Conservation (phyloP, 2,113 vertebrate species). For the Podarcis muralis region DNA sequence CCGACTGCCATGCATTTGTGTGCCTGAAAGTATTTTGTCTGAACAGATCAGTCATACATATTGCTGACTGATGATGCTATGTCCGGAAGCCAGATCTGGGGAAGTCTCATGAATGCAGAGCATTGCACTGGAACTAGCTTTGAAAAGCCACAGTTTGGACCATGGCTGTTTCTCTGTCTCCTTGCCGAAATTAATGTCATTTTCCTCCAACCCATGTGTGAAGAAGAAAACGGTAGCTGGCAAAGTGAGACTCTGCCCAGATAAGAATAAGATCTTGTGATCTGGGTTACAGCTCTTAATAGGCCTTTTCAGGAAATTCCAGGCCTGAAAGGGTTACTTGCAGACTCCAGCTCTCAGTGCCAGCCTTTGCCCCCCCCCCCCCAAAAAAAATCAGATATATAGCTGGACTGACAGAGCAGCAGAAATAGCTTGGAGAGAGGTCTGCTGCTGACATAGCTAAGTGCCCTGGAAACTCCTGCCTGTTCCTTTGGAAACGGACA, state of each 20-base stretch:
- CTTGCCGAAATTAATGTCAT: background rate
- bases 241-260: background rate
- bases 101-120: background rate
- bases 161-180: background rate
- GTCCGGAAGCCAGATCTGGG: background rate
- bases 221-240: too few relatives aligned
- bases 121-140: background rate
- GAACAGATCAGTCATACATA: background rate
- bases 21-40: background rate
- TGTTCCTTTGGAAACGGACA: background rate
- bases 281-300: background rate
- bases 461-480: background rate
- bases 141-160: background rate
- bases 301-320: background rate
- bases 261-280: background rate
- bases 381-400: background rate
- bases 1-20: background rate
- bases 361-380: background rate
- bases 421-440: conserved; percentile 9
- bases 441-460: conserved; percentile 6
- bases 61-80: background rate
- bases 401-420: background rate
- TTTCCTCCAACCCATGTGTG: background rate
- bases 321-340: conserved; percentile 7
- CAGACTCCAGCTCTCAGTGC: background rate